Evolutionary conservation across 2,113 vertebrate species (phyloP), one percentile per base, ranked within the genome.

Genomic region (Salminus brasiliensis): DNA sequence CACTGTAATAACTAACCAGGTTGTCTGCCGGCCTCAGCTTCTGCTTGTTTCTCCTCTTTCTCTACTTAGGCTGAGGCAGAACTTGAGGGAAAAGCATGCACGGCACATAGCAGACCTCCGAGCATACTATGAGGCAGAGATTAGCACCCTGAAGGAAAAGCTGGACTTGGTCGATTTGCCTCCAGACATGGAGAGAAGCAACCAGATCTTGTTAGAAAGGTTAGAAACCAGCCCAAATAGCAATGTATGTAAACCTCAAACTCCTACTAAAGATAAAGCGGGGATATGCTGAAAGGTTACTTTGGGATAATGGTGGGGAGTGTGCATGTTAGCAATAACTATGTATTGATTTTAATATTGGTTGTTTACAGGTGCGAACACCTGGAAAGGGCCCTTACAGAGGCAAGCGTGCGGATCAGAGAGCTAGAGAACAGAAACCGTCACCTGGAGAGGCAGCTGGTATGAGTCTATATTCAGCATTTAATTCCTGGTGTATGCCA

Each of bases 101-200:
- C 94, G 97, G 1, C 98, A 99, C 43, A 79, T 98, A 11, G 94
- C 96, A 0, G 97, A 99, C 52, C 92, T 99, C 9, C 96, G 95
- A 52, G 94, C 95, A 0, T 98, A 99, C 87, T 99, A 99, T 16
- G 97, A 99, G 59, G 92, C 93, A 0, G 97, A 99, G 92, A 96
- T 99, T 71, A 90, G 90, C 30, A 88, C 85, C 75, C 85, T 99
- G 36, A 93, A 94, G 76, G 95, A 98, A 83, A 94, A 95, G 82
- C 92, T 99, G 65, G 88, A 95, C 66, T 91, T 91, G 69, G 89
- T 86, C 82, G 93, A 94, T 12, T 86, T 91, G 85, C 80, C 91
- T 32, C 89, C 85, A 45, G 93, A 96, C 16, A 76, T 96, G 84
- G 94, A 94, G 91, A 93, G 91, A 89, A 94, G 90, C 86, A 97